Base-by-base conservation (phyloP, 2,113 vertebrate genomes). In the Odobenus rosmarus region DNA sequence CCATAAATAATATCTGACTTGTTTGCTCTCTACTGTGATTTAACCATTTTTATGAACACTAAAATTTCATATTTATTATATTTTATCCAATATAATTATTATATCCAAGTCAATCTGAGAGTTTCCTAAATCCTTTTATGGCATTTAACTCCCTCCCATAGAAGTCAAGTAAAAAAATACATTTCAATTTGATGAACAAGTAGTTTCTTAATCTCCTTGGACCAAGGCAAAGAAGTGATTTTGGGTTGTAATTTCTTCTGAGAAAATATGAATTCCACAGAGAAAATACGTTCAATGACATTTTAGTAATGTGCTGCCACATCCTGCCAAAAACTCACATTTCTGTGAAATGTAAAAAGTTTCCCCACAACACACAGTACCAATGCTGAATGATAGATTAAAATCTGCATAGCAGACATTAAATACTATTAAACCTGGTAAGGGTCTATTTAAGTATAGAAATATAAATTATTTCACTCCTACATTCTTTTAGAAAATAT, bases 241-340 rank as follows among this genome's bases (percentile, higher is more conserved):
- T 61, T 96, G 55, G 1, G 4, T 95, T 97, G 53, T 92, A 96
- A 98, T 96, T 97, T 97, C 16, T 72, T 67, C 49, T 36, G 67
- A 36, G 81, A 79, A 97, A 98, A 94, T 18, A 82, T 46, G 39
- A 98, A 98, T 96, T 97, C 71, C 93, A 88, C 12, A 96, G 86
- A 97, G 82, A 95, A 97, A 97, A 97, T 86, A 90, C 19, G 69
- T 95, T 31, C 95, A 97, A 88, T 96, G 97, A 91, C 62, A 46
- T 93, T 97, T 88, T 31, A 59, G 62, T 77, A 96, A 46, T 86
- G 10, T 93, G 46, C 26, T 96, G 89, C 82, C 89, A 94, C 59
- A 89, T 97, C 28, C 71, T 98, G 88, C 79, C 95, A 79, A 64
- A 98, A 69, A 93, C 84, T 80, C 89, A 95, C 26, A 26, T 80